Percentiles rank a stretch among this genome's conserved stretches.
Conservation (phyloP, 1,140 invertebrate genomes). For the Euglossa dilemma region DNA sequence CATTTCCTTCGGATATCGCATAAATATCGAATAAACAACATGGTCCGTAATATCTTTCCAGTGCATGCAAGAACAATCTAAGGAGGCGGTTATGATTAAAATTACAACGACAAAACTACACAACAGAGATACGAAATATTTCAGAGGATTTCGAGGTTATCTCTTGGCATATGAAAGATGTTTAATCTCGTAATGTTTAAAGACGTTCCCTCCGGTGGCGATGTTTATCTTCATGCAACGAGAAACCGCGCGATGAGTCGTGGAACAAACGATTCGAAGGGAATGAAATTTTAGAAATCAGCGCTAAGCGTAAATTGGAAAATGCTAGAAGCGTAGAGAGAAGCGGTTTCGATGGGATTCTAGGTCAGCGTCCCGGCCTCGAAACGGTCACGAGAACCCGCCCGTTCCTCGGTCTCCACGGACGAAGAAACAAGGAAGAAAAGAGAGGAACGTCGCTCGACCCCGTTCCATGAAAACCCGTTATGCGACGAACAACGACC, state of each 20-base stretch:
- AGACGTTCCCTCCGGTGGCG: no score
- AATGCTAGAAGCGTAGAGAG: slow-evolving; percentile 34
- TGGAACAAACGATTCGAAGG: no score
- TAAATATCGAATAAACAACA: no score
- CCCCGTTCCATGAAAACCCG: slow-evolving; percentile 79
- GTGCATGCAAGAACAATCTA: no score
- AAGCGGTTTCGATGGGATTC: slow-evolving; percentile 75
- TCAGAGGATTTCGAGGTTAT: no score
- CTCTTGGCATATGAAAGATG: no score
- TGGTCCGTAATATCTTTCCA: no score
- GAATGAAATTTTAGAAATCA: background rate
- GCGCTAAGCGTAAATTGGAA: background rate
- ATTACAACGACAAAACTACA: no score
- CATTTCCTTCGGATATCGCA: no score
- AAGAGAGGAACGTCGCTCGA: slow-evolving; percentile 65
- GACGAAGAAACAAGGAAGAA: slow-evolving; percentile 60
- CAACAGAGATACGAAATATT: no score
- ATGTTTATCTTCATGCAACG: background rate
- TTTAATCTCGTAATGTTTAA: no score
- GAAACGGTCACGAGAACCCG: slow-evolving; percentile 74
- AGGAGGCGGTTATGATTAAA: no score
- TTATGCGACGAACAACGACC: slow-evolving; percentile 68
- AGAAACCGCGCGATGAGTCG: background rate
- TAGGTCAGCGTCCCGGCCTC: slow-evolving; percentile 79
- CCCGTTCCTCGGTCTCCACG: slow-evolving; percentile 40